Conservation (phyloP, 23 tunicate genomes). For the Ascidia mentula region DNA sequence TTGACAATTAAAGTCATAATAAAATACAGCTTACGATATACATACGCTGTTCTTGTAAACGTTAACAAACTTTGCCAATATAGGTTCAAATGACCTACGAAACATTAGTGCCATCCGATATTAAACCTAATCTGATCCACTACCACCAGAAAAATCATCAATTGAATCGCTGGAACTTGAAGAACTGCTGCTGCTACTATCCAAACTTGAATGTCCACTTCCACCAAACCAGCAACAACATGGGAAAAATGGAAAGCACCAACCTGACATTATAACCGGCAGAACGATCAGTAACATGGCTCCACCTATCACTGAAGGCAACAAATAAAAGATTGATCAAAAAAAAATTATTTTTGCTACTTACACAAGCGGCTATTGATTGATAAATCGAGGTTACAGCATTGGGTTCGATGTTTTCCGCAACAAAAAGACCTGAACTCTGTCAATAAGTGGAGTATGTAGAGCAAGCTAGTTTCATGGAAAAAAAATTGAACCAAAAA, state of each 20-base stretch:
- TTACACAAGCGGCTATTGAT: not conserved
- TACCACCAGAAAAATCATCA: not conserved
- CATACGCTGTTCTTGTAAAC: too few species aligned
- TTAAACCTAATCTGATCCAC: too few species aligned
- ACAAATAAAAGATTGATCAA: not conserved
- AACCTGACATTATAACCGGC: not conserved
- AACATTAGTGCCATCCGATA: too few species aligned
- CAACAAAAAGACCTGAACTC: not conserved
- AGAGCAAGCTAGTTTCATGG: not conserved
- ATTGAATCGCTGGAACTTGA: not conserved
- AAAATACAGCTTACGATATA: too few species aligned
- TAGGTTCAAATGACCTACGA: too few species aligned
- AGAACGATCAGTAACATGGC: not conserved
- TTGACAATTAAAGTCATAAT: too few species aligned
- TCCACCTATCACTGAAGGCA: not conserved
- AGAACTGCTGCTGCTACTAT: not conserved
- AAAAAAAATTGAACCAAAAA: too few species aligned
- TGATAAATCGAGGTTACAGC: not conserved
- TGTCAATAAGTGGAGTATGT: not conserved
- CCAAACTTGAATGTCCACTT: not conserved
- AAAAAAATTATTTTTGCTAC: too few species aligned
- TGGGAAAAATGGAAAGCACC: slow-evolving; percentile 5
- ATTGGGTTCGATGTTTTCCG: not conserved
- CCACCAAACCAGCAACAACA: slow-evolving; percentile 4
- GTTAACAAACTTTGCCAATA: too few species aligned